Conservation (phyloP, 2,113 vertebrate species). For the Catagonus wagneri region DNA sequence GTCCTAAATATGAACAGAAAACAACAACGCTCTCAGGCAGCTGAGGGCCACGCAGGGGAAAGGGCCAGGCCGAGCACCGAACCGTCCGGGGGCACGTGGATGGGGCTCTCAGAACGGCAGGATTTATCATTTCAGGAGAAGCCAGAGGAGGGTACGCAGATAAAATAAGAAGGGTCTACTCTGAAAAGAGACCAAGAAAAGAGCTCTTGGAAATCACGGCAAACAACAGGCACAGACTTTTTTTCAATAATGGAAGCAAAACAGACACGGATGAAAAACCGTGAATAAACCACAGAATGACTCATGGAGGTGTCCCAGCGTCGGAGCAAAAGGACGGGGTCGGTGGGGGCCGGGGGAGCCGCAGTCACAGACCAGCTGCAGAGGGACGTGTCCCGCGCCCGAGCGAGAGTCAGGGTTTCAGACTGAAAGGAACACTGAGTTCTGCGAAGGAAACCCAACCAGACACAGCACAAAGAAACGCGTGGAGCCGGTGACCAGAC, state of each 20-base stretch:
- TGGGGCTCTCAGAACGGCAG: not conserved
- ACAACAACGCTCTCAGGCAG: accelerated
- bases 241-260: not conserved
- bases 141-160: accelerated
- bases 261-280: accelerated
- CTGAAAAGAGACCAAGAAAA: too few relatives aligned
- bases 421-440: not conserved
- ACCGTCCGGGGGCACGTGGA: accelerated
- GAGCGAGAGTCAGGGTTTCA: accelerated
- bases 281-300: accelerated
- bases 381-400: accelerated
- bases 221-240: not conserved
- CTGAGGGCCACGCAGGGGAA: accelerated
- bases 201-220: not conserved
- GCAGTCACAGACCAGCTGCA: accelerated
- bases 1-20: accelerated
- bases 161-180: not conserved
- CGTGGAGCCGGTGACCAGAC: not conserved
- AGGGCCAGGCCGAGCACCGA: accelerated
- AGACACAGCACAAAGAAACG: accelerated
- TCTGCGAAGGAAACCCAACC: not conserved
- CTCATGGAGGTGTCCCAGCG: not conserved
- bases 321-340: not conserved
- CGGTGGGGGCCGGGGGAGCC: too few relatives aligned
- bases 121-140: not conserved